These are phyloP conservation scores for Drosophila yooni DNA, from an alignment of 2,888 invertebrate species.

Conservation along the genomic window DNA sequence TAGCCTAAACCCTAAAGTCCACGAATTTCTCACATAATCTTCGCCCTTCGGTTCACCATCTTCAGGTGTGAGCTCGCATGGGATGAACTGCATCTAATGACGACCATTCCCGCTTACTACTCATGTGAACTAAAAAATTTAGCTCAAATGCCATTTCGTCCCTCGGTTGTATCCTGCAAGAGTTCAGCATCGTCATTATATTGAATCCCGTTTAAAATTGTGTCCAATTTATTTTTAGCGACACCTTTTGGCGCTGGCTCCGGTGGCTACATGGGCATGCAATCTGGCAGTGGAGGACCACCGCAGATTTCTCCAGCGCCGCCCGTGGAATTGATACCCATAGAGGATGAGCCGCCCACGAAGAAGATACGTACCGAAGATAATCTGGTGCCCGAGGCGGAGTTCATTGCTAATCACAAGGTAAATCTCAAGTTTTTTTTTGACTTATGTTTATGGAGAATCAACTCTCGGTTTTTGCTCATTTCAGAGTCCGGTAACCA, in stretches of 20 bases:
- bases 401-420: slow-evolving; percentile 90
- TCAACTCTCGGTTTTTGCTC: neutral
- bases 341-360: slow-evolving; percentile 93
- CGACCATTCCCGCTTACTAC: neutral
- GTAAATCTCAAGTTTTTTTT: slow-evolving; percentile 60
- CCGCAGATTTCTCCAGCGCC: slow-evolving; percentile 85
- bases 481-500: slow-evolving; percentile 89
- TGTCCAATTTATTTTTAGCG: slow-evolving; percentile 67
- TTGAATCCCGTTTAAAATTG: neutral
- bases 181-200: neutral
- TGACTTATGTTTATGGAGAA: neutral
- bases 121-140: neutral
- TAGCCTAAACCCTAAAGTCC: neutral
- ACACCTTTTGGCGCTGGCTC: slow-evolving; percentile 84
- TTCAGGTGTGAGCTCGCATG: neutral
- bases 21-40: neutral
- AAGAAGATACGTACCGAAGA: slow-evolving; percentile 97
- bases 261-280: slow-evolving; percentile 85
- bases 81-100: neutral
- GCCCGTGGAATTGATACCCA: slow-evolving; percentile 86
- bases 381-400: slow-evolving; percentile 94
- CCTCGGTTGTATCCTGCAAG: neutral
- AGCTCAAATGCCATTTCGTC: neutral
- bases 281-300: slow-evolving; percentile 75
- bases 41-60: neutral